Percentiles rank a stretch among this genome's conserved stretches.
phyloP scores from a whole-genome alignment of 2,797 vertebrate genomes.

The Phalanger gymnotis region DNA sequence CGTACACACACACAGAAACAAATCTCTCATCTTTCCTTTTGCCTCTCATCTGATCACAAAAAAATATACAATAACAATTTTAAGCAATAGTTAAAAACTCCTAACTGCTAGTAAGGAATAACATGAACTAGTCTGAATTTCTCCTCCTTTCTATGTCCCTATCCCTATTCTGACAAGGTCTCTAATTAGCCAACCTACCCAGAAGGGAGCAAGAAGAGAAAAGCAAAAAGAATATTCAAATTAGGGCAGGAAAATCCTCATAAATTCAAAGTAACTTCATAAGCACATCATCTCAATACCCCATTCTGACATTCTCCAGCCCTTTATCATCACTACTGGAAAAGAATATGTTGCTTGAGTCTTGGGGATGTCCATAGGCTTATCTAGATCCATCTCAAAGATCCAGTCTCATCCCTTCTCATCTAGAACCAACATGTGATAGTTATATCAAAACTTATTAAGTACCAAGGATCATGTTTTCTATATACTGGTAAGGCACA shows the following conservation, averaged over 20 bases:
- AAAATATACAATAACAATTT: neutral
- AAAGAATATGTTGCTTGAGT: neutral
- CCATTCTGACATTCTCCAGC: neutral
- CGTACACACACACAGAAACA: neutral
- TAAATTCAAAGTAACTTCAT: neutral
- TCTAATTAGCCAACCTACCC: neutral
- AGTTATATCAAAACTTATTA: neutral
- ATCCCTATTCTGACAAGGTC: neutral
- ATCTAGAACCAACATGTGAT: neutral
- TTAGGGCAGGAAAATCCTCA: neutral
- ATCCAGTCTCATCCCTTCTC: neutral
- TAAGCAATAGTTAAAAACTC: neutral
- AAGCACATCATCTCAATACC: neutral
- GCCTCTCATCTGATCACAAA: neutral
- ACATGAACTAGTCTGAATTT: neutral
- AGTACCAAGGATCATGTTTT: conserved; percentile 18
- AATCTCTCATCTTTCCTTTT: neutral
- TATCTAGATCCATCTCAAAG: neutral
- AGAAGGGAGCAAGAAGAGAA: neutral
- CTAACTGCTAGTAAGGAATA: neutral
- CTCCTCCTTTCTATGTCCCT: neutral
- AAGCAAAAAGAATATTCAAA: neutral
- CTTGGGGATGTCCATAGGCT: neutral
- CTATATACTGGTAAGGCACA: neutral
- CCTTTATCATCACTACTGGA: neutral